Base-by-base conservation (phyloP, 2,888 invertebrate species). In the Macropis europaea region DNA sequence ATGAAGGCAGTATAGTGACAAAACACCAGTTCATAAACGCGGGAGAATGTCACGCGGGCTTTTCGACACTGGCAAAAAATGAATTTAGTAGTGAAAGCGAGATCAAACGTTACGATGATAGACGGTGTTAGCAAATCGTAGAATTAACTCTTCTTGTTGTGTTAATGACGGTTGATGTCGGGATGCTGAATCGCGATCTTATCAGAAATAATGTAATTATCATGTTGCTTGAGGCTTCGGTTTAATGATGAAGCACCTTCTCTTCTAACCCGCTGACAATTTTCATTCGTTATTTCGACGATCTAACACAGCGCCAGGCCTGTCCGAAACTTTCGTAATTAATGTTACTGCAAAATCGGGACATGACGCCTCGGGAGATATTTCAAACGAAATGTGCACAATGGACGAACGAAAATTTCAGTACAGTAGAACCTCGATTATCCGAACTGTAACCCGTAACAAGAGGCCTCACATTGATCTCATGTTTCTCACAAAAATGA, bases 171-270 rank as follows among this genome's bases (percentile, higher is more conserved):
- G 60, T 53, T 34, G 69, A 69, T 68, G 63, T 75, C 56, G 60
- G 30, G 56, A 45, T 32, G 53, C 22, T 63, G 61, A 76, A 67
- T 64, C 67, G 60, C 60, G 79, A 81, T 77, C 67, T 74, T 77
- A 82, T 83, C 82, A 59, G 69, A 69, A 76, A 81, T 76, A 74
- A 80, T 79, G 75, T 81, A 83, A 82, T 79, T 81, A 81, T 82
- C 76, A 72, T 74, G 66, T 62, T 52, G 77, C 74, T 62, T 56
- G 50, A 28, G 68, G 53, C 69, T 50, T 54, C 63, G 66, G 76
- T 64, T 74, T 76, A 82, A 79, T 74, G 76, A 64, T 48, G 48
- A 64, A 59, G 50, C 73, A 56, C 40, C 62, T 48, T 73, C 32
- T 50, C 48, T 30, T 32, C 34, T 60, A 52, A 56, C 32, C 50